These are phyloP conservation scores for Acromyrmex echinatior DNA, from an alignment of 1,140 invertebrate species.

Conservation along the genomic window DNA sequence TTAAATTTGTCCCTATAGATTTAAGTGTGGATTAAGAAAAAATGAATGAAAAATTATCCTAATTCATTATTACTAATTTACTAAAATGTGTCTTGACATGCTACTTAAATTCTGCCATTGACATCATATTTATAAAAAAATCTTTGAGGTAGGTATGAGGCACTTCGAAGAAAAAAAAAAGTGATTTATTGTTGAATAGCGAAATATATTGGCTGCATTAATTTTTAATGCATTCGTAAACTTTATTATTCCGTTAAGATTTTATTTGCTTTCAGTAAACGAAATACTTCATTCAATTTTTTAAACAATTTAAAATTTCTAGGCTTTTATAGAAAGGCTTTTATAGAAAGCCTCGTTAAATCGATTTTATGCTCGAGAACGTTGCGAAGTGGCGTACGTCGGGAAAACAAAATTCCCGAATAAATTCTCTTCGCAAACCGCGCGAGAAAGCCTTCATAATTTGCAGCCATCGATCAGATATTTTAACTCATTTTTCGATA, in stretches of 20 bases:
- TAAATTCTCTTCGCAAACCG: slow-evolving; percentile 7
- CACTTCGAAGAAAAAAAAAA: too few species aligned
- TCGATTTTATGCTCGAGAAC: slow-evolving; percentile 2
- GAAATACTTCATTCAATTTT: not conserved
- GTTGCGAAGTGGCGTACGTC: not conserved
- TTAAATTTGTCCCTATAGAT: too few species aligned
- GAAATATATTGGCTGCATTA: not conserved
- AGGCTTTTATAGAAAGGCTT: too few species aligned
- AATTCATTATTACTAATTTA: too few species aligned
- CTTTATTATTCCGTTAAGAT: not conserved
- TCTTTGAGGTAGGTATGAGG: too few species aligned
- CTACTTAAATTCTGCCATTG: too few species aligned
- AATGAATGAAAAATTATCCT: too few species aligned
- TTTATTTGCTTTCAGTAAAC: not conserved
- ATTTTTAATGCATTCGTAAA: not conserved
- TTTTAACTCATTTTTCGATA: slow-evolving; percentile 17
- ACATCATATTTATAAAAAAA: too few species aligned
- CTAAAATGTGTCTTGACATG: too few species aligned
- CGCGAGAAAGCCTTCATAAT: slow-evolving; percentile 17
- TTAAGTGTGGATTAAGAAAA: too few species aligned
- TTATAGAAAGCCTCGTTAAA: not conserved
- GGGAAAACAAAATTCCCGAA: slow-evolving; percentile 31
- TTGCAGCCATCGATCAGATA: slow-evolving; percentile 4
- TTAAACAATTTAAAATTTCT: not conserved
- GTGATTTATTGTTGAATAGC: too few species aligned